A percentile compares a stretch with the other conserved stretches of the same genome.
Evolutionary conservation across 1,140 invertebrate genomes (phyloP).

Genomic region (Drosophila takahashii): DNA sequence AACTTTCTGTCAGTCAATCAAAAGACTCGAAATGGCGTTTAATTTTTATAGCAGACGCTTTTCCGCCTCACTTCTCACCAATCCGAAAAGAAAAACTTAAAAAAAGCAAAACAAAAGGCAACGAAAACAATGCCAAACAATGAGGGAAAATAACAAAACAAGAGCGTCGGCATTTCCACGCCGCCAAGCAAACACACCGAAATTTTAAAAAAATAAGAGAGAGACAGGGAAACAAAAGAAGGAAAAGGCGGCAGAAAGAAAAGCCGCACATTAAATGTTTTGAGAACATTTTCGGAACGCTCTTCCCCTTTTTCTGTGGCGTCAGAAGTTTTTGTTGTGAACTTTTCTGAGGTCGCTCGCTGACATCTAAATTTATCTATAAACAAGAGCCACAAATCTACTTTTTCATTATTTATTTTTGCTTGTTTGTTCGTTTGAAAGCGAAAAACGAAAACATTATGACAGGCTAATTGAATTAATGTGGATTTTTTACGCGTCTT

Average conservation of each 20-base stretch:
- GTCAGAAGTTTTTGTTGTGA: conserved; percentile 26
- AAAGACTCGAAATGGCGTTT: conserved; percentile 68
- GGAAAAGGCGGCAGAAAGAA: conserved; percentile 18
- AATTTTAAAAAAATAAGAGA: conserved; percentile 13
- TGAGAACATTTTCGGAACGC: conserved; percentile 50
- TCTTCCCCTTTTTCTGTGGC: conserved; percentile 30
- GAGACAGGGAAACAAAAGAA: conserved; percentile 5
- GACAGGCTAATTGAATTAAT: conserved; percentile 63
- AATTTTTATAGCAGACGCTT: conserved; percentile 74
- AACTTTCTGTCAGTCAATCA: conserved; percentile 73
- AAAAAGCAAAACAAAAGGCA: conserved; percentile 34
- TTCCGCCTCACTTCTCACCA: conserved; percentile 19
- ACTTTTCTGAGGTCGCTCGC: conserved; percentile 50
- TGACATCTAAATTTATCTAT: conserved; percentile 75
- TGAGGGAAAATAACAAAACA: conserved; percentile 49
- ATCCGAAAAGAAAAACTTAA: conserved; percentile 26
- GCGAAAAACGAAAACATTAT: conserved; percentile 36
- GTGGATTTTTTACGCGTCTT: conserved; percentile 41
- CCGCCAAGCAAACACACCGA: conserved; percentile 53
- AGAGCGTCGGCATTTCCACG: conserved; percentile 64
- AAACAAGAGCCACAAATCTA: conserved; percentile 51
- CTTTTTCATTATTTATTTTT: conserved; percentile 33
- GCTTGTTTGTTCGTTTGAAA: conserved; percentile 47
- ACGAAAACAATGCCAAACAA: conserved; percentile 57
- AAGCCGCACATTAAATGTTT: conserved; percentile 50